Conservation (phyloP, 2,113 vertebrate species). For the Garra rufa region DNA sequence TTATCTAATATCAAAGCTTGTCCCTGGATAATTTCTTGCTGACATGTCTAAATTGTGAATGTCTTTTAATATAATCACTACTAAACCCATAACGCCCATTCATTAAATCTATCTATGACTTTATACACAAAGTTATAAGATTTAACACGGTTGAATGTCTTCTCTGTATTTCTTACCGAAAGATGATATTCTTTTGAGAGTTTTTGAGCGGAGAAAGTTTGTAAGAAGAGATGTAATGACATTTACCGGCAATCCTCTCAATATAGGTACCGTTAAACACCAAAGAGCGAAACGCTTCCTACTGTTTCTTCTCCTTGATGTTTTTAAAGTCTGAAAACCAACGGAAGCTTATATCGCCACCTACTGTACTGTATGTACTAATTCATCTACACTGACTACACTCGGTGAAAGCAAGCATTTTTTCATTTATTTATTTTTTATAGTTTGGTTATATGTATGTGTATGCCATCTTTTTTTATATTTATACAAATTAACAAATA, state of each 20-base stretch:
- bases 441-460: background rate
- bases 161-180: conserved; percentile 41
- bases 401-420: no score
- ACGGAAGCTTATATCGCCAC: conserved; percentile 23
- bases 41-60: background rate
- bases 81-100: background rate
- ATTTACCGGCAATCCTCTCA: conserved; percentile 15
- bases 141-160: background rate
- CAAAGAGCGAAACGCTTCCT: background rate
- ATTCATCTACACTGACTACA: background rate
- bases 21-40: background rate
- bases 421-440: no score
- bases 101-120: background rate
- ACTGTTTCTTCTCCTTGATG: conserved; percentile 5
- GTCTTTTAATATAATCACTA: background rate
- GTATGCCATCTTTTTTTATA: background rate
- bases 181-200: background rate
- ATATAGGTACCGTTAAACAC: background rate
- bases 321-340: background rate
- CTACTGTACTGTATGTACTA: conserved; percentile 12
- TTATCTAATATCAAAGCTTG: background rate
- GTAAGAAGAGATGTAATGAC: background rate
- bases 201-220: conserved; percentile 17
- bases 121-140: background rate
- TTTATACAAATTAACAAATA: no score